Evolutionary conservation across 2,113 vertebrate species (phyloP).

Genomic region (Damaliscus lunatus): DNA sequence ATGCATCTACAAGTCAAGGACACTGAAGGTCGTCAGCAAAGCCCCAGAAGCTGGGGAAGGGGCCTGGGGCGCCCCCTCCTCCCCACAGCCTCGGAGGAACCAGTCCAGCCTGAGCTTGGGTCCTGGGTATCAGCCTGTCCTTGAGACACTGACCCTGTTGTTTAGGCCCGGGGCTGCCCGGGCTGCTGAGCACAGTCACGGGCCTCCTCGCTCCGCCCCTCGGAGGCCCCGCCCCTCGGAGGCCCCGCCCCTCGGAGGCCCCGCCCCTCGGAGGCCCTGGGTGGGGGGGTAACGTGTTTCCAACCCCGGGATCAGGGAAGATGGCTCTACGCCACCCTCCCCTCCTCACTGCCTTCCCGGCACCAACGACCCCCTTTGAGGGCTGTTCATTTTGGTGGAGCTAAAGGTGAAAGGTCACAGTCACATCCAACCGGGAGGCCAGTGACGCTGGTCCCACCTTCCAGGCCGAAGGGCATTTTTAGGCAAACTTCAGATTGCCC

Average conservation of each 20-base stretch:
- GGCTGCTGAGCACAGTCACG: fast-evolving
- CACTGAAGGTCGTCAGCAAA: fast-evolving
- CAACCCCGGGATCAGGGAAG: neutral
- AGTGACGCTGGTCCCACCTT: too few relatives aligned
- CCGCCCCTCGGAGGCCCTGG: neutral
- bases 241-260: neutral
- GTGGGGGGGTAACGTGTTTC: too few relatives aligned
- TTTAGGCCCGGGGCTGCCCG: neutral
- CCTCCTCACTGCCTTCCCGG: neutral
- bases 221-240: fast-evolving
- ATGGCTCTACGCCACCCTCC: fast-evolving
- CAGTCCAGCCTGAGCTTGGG: too few relatives aligned
- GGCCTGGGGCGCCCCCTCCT: fast-evolving
- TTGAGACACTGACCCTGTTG: neutral
- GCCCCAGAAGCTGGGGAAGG: fast-evolving
- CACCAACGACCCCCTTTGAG: fast-evolving
- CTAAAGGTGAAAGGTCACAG: neutral
- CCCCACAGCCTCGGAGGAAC: fast-evolving
- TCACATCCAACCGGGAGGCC: neutral
- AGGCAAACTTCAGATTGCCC: neutral
- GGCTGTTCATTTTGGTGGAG: neutral
- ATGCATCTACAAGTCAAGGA: fast-evolving
- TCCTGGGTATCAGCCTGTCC: fast-evolving
- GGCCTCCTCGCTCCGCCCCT: too few relatives aligned
- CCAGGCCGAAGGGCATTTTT: neutral